Evolutionary conservation across 1,140 invertebrate genomes (phyloP).

Genomic region (Sitobion miscanthi): DNA sequence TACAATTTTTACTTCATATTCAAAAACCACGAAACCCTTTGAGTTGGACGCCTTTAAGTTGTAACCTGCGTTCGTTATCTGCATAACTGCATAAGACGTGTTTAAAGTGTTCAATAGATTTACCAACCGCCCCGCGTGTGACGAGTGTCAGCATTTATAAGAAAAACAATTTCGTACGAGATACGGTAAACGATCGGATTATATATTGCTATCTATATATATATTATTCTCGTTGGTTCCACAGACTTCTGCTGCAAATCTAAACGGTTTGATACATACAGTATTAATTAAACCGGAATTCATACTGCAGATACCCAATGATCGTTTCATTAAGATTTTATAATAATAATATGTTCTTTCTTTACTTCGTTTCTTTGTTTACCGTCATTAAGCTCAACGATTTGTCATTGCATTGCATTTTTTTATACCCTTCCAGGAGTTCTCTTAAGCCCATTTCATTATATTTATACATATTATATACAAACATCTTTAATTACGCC

Average conservation of each 20-base stretch:
- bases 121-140: background rate
- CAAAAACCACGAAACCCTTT: background rate
- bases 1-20: background rate
- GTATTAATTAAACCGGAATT: background rate
- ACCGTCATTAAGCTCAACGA: slow-evolving; percentile 21
- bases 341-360: slow-evolving; percentile 2
- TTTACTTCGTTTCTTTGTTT: background rate
- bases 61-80: background rate
- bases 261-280: background rate
- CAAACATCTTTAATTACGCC: slow-evolving; percentile 12
- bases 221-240: background rate
- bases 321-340: slow-evolving; percentile 7
- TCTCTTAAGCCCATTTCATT: background rate
- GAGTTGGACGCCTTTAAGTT: background rate
- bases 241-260: background rate
- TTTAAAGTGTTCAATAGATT: background rate
- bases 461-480: background rate
- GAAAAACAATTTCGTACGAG: background rate
- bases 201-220: background rate
- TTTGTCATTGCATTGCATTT: slow-evolving; percentile 26
- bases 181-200: background rate
- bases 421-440: background rate
- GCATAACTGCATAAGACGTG: too few relatives aligned
- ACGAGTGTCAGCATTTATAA: background rate
- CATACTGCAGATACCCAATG: background rate